phyloP scores from a whole-genome alignment of 2,888 invertebrate species.

The Alentia gelatinosa region DNA sequence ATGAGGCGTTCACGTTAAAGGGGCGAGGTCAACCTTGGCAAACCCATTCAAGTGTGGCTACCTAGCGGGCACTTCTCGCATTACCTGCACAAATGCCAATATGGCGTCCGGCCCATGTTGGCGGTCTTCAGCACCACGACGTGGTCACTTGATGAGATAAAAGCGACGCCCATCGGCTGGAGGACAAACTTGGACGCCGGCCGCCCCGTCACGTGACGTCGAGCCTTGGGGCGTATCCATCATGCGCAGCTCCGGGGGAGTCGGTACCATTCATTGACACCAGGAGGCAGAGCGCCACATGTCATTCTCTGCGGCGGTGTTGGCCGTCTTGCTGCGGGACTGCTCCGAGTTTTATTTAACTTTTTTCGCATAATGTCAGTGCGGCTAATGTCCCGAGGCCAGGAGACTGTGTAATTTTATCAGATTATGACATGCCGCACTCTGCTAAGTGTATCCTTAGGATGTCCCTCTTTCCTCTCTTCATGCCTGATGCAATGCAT shows the following conservation, averaged over 20 bases:
- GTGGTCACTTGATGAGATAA: conserved; percentile 22
- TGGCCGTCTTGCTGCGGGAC: not conserved
- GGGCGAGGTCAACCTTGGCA: not conserved
- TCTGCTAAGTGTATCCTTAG: not conserved
- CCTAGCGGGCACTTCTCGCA: not conserved
- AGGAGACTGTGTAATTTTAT: not conserved
- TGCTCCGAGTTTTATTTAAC: not conserved
- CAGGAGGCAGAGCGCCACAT: not conserved
- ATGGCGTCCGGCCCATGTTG: not conserved
- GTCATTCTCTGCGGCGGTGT: not conserved
- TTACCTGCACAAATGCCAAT: not conserved
- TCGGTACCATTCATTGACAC: not conserved
- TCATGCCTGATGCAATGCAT: too few relatives aligned
- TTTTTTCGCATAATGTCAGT: not conserved
- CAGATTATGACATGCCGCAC: not conserved
- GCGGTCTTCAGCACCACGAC: not conserved
- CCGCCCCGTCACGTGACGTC: not conserved
- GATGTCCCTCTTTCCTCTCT: not conserved
- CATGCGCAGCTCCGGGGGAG: not conserved
- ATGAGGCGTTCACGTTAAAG: not conserved
- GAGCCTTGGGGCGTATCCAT: not conserved
- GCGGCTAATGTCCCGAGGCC: not conserved
- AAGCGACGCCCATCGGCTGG: not conserved
- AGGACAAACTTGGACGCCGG: not conserved
- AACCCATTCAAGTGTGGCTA: not conserved